phyloP scores from a whole-genome alignment of 2,888 invertebrate species.

The Leucoma salicis region DNA sequence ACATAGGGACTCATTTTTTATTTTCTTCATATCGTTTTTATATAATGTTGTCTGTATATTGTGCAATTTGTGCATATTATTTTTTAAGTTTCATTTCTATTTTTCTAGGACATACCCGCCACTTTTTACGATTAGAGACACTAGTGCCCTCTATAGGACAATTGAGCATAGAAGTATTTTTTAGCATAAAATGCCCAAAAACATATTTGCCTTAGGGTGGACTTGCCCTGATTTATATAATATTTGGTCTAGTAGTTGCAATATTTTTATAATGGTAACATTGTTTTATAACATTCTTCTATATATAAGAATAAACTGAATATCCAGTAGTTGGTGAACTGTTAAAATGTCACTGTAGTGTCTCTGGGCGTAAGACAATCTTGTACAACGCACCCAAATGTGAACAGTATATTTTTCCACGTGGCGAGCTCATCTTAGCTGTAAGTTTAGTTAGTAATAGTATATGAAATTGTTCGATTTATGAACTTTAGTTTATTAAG shows the following conservation, averaged over 20 bases:
- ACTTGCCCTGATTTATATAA: too few relatives aligned
- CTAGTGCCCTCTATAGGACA: conserved; percentile 8
- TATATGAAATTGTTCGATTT: not conserved
- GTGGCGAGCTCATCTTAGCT: conserved; percentile 50
- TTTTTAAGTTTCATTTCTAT: conserved; percentile 34
- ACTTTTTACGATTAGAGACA: conserved; percentile 38
- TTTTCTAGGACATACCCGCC: conserved; percentile 50
- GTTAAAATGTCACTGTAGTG: conserved; percentile 15
- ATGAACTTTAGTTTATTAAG: conserved; percentile 18
- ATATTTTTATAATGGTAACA: too few relatives aligned
- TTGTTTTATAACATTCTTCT: too few relatives aligned
- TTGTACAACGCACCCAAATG: conserved; percentile 49
- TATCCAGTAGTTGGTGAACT: too few relatives aligned
- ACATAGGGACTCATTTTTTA: conserved; percentile 6
- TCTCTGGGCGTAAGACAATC: conserved; percentile 40
- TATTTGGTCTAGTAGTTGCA: too few relatives aligned
- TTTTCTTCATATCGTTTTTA: conserved; percentile 24
- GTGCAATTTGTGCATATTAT: conserved; percentile 50
- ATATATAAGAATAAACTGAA: too few relatives aligned
- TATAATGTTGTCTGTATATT: conserved; percentile 53
- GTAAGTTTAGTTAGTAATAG: not conserved
- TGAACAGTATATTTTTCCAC: conserved; percentile 50
- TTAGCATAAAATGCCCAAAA: conserved; percentile 9
- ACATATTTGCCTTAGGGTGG: too few relatives aligned
- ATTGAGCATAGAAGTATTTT: conserved; percentile 1